Base-by-base conservation (phyloP, 2,888 invertebrate genomes). In the Leucoma salicis region DNA sequence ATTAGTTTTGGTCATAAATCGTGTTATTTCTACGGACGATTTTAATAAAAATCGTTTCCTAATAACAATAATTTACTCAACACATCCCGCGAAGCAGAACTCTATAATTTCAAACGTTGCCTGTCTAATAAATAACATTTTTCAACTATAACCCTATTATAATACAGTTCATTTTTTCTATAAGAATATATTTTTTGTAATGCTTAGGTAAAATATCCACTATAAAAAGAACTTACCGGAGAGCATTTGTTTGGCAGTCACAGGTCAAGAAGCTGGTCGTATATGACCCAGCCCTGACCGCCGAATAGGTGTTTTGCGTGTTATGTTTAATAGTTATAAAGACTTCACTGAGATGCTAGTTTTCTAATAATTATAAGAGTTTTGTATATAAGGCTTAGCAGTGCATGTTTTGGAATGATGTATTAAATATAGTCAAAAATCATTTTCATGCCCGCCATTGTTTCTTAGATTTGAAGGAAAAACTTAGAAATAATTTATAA, bases 231-330 rank as follows among this genome's bases (percentile, higher is more conserved):
- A 15, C 64, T 57, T 43, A 13, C 11, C 14, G 10, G 2, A 6
- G 15, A 45, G 18, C 14, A 37, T 34, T 21, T 33, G n/a, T 10
- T 42, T 28, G 14, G 32, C 10, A 3, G 4, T 21, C 4, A 11
- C 14, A 35, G 65, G 35, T 63, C 50, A 62, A 29, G 16, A 59
- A 24, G 35, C 4, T 66, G 63, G 76, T 40, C 39, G 3, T 3
- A 42, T 35, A 42, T 78, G 79, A 80, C 78, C 78, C 64, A 78
- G 62, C 74, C 74, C 61, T 76, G 78, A 75, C 75, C 74, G 64
- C 73, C 77, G 73, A 78, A 80, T 77, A 78, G 74, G 76, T 66
- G 60, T 63, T 69, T 81, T 72, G 81, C 81, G 81, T 81, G 81
- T 69, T 61, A 49, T 58, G 59, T 63, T 66, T 70, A 73, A 76